Base-by-base conservation (phyloP, 1,140 invertebrate species). In the Aricia agestis region DNA sequence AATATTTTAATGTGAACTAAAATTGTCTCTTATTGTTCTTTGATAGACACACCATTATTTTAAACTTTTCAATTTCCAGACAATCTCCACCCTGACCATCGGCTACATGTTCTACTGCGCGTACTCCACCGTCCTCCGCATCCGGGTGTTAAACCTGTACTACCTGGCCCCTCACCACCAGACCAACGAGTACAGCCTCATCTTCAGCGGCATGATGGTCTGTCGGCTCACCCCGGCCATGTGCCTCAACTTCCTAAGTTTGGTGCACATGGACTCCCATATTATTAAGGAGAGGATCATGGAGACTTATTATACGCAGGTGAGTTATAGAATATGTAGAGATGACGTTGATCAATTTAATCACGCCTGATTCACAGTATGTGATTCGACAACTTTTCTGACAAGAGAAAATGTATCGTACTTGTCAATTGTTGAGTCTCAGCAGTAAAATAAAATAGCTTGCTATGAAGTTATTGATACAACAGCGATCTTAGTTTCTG, bases 251-350 rank as follows among this genome's bases (percentile, higher is more conserved):
- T 99, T 99, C 84, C 93, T 99, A 13, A 97, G 98, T 52, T 92
- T 99, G 6, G 98, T 99, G 79, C 99, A 99, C 82, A 97, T 99
- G 95, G 99, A 99, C 88, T 98, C 97, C 25, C 98, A 99, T 82
- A 95, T 99, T 52, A 98, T 98, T 58, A 95, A 97, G 77, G 94
- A 95, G 66, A 93, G 94, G 70, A 93, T 96, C 13, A 89, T 95
- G 78, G 97, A 98, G 91, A 98, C 97, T 1, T 94, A 96, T 79
- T 98, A 98, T 80, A 98, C 97, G 0, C 94, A 96, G 92, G 97
- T 97, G 88, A 79, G 36, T n/a, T n/a, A n/a, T n/a, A n/a, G n/a
- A n/a, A n/a, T n/a, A n/a, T n/a, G n/a, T n/a, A n/a, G n/a, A n/a
- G n/a, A n/a, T n/a, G n/a, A n/a, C n/a, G n/a, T n/a, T n/a, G n/a